A percentile compares a stretch with the other conserved stretches of the same genome.
Conservation (phyloP, 2,113 vertebrate species). For the Nestor notabilis region DNA sequence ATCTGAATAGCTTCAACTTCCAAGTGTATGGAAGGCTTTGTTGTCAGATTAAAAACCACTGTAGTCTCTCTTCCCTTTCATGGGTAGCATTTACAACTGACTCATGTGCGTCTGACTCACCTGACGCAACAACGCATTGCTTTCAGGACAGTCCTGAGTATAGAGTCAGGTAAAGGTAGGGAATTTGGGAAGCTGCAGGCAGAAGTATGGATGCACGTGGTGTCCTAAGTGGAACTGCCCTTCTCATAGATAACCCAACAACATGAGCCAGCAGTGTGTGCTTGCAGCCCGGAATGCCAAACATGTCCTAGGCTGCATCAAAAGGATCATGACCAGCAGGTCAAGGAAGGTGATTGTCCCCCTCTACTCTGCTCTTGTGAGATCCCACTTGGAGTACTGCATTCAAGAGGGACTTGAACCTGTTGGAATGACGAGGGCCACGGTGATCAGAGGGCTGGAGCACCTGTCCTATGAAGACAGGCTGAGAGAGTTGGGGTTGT, state of each 20-base stretch:
- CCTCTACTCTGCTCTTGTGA: neutral
- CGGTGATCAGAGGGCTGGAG: neutral
- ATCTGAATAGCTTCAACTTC: neutral
- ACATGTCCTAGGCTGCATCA: neutral
- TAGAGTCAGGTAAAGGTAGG: neutral
- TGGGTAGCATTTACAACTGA: neutral
- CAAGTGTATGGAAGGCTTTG: neutral
- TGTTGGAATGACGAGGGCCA: neutral
- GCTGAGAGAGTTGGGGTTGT: neutral
- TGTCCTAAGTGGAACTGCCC: neutral
- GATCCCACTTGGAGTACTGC: neutral
- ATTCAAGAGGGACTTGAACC: neutral
- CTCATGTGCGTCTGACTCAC: neutral
- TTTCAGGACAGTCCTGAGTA: neutral
- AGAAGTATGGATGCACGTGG: neutral
- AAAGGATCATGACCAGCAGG: neutral
- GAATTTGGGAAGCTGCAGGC: neutral
- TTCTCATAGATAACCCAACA: neutral
- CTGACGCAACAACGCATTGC: neutral
- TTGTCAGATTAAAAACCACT: slow-evolving; percentile 2
- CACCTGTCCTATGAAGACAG: neutral
- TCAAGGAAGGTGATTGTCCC: neutral
- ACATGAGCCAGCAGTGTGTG: neutral
- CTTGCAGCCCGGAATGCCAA: neutral
- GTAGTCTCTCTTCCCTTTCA: neutral